Base-by-base conservation (phyloP, 2,113 vertebrate genomes). In the Engraulis encrasicolus region DNA sequence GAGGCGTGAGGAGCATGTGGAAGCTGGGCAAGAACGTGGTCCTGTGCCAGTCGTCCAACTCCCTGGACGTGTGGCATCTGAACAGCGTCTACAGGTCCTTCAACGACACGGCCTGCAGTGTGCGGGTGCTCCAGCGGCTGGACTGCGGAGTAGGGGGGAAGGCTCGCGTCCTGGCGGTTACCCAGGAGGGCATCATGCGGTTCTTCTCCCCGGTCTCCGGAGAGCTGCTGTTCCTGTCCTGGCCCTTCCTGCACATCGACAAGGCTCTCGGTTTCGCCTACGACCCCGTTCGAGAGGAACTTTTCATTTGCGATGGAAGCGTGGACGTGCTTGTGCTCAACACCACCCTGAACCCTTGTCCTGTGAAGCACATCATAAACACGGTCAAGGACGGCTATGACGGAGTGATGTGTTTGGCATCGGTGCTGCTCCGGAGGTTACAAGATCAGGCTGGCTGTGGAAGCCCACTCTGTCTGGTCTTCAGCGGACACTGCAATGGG, bases 151-250 rank as follows among this genome's bases (percentile, higher is more conserved):
- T n/a, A n/a, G 19, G 74, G 0, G 88, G 89, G 36, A 83, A 84
- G 31, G 88, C 85, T 37, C 87, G 91, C 81, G 89, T 94, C 58
- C 50, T 92, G 11, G 92, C 91, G 0, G 11, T 83, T 12, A 91
- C 92, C 0, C 88, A 92, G 36, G 92, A 94, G 0, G 90, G 93
- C 38, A 82, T 93, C 6, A 12, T 90, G 54, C 87, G 74, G 5
- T 92, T 94, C 38, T 6, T 94, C 49, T 93, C 91, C 2, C 91
- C 93, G 0, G 0, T 92, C 2, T 94, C 92, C 0, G 93, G 93
- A 31, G 79, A 92, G 0, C 90, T 92, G 79, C 79, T 94, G 18
- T 6, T 91, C 14, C 23, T 93, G 66, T 94, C 90, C 45, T 94
- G 93, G 93, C 92, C 93, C 34, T 89, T 91, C 77, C 79, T 86